Percentiles rank a stretch among this genome's conserved stretches.
Evolutionary conservation across 2,888 invertebrate species (phyloP).

Genomic region (Labia minor): DNA sequence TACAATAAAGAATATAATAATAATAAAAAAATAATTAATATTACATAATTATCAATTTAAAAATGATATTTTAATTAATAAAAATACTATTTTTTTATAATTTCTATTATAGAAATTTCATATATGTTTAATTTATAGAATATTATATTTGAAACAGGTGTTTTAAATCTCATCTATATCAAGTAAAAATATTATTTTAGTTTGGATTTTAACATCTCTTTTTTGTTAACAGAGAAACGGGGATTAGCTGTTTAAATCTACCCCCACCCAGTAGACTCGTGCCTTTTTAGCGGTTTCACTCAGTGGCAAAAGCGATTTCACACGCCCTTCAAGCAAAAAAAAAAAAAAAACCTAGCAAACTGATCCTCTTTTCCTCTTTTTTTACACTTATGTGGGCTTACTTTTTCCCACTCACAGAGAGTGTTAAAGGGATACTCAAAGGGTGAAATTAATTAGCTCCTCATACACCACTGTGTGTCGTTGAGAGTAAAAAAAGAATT

Average conservation of each 20-base stretch:
- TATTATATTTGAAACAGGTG: no score
- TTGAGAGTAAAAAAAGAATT: no score
- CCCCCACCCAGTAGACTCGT: neutral
- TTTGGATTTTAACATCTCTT: neutral
- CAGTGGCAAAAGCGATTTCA: slow-evolving; percentile 13
- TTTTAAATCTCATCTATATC: no score
- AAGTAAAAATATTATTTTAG: neutral
- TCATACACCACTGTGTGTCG: no score
- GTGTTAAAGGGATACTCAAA: neutral
- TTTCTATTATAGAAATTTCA: no score
- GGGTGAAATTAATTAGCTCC: slow-evolving; percentile 1
- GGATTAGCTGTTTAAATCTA: neutral
- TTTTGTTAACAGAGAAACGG: neutral
- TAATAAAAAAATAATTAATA: no score
- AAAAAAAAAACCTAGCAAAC: neutral
- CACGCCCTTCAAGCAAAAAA: neutral
- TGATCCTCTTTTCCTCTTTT: neutral
- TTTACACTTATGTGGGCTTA: slow-evolving; percentile 7
- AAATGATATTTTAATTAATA: no score
- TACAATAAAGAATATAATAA: no score
- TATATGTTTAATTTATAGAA: no score
- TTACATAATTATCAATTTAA: no score
- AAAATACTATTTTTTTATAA: no score
- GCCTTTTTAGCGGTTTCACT: slow-evolving; percentile 6
- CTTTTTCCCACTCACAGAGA: neutral